Evolutionary conservation across 2,113 vertebrate genomes (phyloP).

Genomic region (Alligator sinensis): DNA sequence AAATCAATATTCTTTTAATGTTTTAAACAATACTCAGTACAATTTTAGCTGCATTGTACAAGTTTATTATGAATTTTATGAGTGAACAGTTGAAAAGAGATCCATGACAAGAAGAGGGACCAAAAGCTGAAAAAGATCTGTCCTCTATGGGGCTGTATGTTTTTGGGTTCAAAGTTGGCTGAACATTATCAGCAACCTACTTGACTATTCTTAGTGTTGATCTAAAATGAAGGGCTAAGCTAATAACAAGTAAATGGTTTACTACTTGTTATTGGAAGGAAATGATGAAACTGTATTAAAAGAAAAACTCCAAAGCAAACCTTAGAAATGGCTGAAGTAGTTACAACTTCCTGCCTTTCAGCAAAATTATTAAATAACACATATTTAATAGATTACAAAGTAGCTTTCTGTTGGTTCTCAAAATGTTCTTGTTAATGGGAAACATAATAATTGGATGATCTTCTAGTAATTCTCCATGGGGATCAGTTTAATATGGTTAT

Average conservation of each 20-base stretch:
- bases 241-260: neutral
- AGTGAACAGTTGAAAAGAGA: conserved; percentile 41
- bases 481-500: neutral
- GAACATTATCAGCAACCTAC: neutral
- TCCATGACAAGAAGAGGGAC: neutral
- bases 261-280: neutral
- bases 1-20: conserved; percentile 25
- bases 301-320: neutral
- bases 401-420: neutral
- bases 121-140: neutral
- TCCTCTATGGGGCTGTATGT: neutral
- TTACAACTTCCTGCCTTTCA: neutral
- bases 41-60: conserved; percentile 25
- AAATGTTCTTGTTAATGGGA: neutral
- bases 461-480: neutral
- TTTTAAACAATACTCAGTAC: conserved; percentile 42
- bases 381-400: neutral
- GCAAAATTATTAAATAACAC: neutral
- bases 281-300: neutral
- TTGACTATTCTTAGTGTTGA: conserved; percentile 3
- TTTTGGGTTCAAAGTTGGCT: conserved; percentile 24
- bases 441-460: no score
- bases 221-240: neutral
- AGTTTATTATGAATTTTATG: conserved; percentile 4
- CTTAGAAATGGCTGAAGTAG: neutral